These are phyloP conservation scores for Hippasteria phrygiana DNA, from an alignment of 53 echinoderm and acorn worm genomes.

Conservation along the genomic window DNA sequence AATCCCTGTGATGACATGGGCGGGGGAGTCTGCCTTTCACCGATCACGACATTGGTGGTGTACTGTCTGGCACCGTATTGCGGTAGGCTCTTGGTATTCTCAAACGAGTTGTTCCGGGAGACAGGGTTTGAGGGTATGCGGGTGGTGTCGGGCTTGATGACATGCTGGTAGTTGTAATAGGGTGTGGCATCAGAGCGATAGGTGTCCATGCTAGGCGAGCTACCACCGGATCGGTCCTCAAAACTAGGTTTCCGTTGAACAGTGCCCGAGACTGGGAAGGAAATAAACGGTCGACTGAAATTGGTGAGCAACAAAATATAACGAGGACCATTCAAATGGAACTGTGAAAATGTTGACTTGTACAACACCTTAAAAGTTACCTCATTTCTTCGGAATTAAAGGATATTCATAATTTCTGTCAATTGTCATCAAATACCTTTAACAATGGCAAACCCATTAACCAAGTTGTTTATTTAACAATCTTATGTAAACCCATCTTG, in stretches of 20 bases:
- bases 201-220: slow-evolving; percentile 37
- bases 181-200: slow-evolving; percentile 35
- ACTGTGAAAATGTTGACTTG: no score
- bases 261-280: slow-evolving; percentile 19
- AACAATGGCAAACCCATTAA: no score
- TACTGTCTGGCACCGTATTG: slow-evolving; percentile 66
- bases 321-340: no score
- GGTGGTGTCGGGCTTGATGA: slow-evolving; percentile 48
- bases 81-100: slow-evolving; percentile 46
- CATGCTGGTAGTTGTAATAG: slow-evolving; percentile 40
- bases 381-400: no score
- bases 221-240: slow-evolving; percentile 56
- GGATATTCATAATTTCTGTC: no score
- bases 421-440: no score
- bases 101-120: slow-evolving; percentile 66
- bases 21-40: slow-evolving; percentile 75
- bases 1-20: slow-evolving; percentile 42
- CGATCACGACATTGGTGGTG: slow-evolving; percentile 62
- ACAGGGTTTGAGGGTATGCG: slow-evolving; percentile 39
- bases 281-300: no score
- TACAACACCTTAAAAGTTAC: no score
- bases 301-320: no score
- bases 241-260: slow-evolving; percentile 54
- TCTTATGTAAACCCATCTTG: no score
- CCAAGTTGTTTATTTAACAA: no score